Evolutionary conservation across 1,140 invertebrate species (phyloP).

Genomic region (Harpegnathos saltator): DNA sequence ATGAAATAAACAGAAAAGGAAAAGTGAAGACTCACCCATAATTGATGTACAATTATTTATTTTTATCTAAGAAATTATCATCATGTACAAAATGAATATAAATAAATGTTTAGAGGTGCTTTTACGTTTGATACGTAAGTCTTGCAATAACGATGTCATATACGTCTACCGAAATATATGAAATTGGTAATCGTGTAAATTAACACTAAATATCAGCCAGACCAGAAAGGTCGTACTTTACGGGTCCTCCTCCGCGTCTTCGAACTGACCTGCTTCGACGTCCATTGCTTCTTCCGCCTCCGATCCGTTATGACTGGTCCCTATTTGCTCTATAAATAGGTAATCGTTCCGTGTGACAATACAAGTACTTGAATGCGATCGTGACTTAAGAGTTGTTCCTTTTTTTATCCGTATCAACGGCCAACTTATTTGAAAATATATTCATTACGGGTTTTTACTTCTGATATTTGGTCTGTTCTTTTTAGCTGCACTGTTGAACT

Average conservation of each 20-base stretch:
- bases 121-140: conserved; percentile 73
- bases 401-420: too few relatives aligned
- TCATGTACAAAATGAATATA: conserved; percentile 84
- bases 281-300: conserved; percentile 84
- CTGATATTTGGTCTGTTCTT: too few relatives aligned
- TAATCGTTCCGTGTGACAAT: neutral
- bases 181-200: conserved; percentile 74
- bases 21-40: conserved; percentile 11
- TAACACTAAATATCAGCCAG: conserved; percentile 82
- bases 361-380: too few relatives aligned
- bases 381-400: too few relatives aligned
- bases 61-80: conserved; percentile 80
- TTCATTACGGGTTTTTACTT: neutral
- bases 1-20: conserved; percentile 47
- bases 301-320: conserved; percentile 79
- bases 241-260: conserved; percentile 86
- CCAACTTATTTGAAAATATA: neutral
- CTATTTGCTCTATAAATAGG: conserved; percentile 77
- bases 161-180: conserved; percentile 73
- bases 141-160: conserved; percentile 69
- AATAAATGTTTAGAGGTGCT: conserved; percentile 82
- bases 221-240: conserved; percentile 73
- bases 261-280: conserved; percentile 87
- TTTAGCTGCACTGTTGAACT: too few relatives aligned
- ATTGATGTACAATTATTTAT: conserved; percentile 77